Base-by-base conservation (phyloP, 2,113 vertebrate genomes). In the Platysternon megacephalum region DNA sequence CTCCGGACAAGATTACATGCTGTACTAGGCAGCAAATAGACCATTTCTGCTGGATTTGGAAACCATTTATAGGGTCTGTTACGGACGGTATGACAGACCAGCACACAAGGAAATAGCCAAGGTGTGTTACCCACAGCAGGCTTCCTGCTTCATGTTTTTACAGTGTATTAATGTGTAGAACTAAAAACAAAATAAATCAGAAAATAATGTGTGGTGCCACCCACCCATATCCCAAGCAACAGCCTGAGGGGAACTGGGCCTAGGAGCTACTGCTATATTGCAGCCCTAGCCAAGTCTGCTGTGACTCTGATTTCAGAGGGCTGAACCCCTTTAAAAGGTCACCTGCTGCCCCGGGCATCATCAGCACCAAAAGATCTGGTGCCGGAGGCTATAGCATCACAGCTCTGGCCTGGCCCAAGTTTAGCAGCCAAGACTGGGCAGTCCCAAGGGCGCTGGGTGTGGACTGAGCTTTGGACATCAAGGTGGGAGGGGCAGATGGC, bases 21-120 rank as follows among this genome's bases (percentile, higher is more conserved):
- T 98, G 90, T 98, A 96, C 97, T 98, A 98, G 97, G 98, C 98
- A 98, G 98, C 98, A 98, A 98, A 98, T 98, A 98, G 98, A 98
- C 97, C 98, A 97, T 98, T 97, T 98, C 93, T 97, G 96, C 95
- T 97, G 98, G 96, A 97, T 98, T 98, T 98, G 95, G 97, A 98
- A 98, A 97, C 94, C 84, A 78, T 97, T 98, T 98, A 97, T 98
- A 95, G 98, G 97, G 93, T 97, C 98, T 96, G 61, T 98, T 98
- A 98, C 92, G 85, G 93, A 94, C 78, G 93, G 95, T 95, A 95
- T 98, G 96, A 92, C 95, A 95, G 85, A 97, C 84, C 83, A 88
- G 88, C 83, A 82, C 91, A 87, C 58, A 90, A 92, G 94, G 84
- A 81, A 2, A 24, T 95, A 92, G 93, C 96, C 79, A 9, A 61